Percentiles rank a stretch among this genome's conserved stretches.
phyloP scores from a whole-genome alignment of 1,140 invertebrate species.

The Orius insidiosus region DNA sequence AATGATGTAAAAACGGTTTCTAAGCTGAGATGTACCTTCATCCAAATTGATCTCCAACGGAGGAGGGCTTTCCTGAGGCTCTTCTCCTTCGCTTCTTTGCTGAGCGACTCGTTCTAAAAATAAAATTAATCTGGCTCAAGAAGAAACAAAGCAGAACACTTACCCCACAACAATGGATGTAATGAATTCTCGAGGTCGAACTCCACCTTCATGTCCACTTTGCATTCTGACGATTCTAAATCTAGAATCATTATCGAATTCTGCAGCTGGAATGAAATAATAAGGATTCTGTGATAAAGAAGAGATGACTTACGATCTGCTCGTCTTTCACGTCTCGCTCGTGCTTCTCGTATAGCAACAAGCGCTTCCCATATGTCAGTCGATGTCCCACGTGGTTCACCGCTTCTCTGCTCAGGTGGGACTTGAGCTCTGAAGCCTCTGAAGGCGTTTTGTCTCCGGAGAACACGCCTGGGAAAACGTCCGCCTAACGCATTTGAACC shows the following conservation, averaged over 20 bases:
- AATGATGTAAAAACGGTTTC: constrained; percentile 9
- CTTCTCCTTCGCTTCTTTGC: no score
- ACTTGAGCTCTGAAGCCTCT: constrained; percentile 16
- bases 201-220: constrained; percentile 14
- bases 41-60: no score
- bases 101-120: no score
- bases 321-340: constrained; percentile 34
- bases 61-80: no score
- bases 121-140: no score
- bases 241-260: constrained; percentile 12
- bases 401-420: constrained; percentile 14
- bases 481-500: constrained; percentile 17
- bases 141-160: no score
- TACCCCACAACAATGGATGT: not conserved
- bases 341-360: constrained; percentile 42
- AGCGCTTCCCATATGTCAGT: constrained; percentile 49
- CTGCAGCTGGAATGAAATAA: constrained; percentile 4
- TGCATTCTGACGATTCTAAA: constrained; percentile 18
- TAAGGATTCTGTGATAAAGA: not conserved
- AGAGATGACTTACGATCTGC: constrained; percentile 14
- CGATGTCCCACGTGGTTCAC: constrained; percentile 29
- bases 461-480: constrained; percentile 4
- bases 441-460: constrained; percentile 15
- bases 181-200: not conserved
- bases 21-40: no score